phyloP scores from a whole-genome alignment of 2,797 vertebrate genomes.

The Thamnophis elegans region DNA sequence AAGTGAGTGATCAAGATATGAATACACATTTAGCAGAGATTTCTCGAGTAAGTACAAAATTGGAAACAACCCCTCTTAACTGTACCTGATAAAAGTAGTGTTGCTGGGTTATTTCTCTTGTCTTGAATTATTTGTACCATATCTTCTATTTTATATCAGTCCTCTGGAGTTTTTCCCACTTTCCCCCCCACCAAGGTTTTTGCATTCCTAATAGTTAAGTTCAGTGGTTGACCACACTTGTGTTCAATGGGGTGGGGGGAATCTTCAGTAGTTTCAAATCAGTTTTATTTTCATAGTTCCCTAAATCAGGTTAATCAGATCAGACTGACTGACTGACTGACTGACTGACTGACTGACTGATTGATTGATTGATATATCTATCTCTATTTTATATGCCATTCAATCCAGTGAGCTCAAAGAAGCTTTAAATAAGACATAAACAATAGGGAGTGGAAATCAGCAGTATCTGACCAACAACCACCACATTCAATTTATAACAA shows the following conservation, averaged over 20 bases:
- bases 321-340: not conserved
- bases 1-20: conserved; percentile 99
- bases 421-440: not conserved
- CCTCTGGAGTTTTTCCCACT: not conserved
- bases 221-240: not conserved
- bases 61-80: conserved; percentile 15
- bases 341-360: no score
- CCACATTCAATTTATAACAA: not conserved
- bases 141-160: not conserved
- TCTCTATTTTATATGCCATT: not conserved
- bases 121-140: not conserved
- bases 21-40: conserved; percentile 98
- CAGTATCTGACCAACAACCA: not conserved
- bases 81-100: not conserved
- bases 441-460: not conserved
- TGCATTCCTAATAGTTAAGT: conserved; percentile 22
- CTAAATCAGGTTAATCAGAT: not conserved
- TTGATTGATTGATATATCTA: not conserved
- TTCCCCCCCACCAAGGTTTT: not conserved
- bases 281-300: not conserved
- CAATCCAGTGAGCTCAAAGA: not conserved
- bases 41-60: conserved; percentile 84
- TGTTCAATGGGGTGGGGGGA: no score
- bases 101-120: conserved; percentile 1
- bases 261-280: not conserved